Evolutionary conservation across 2,797 vertebrate genomes (phyloP), one percentile per base, ranked within the genome.

Genomic region (Cossypha niveicapilla): DNA sequence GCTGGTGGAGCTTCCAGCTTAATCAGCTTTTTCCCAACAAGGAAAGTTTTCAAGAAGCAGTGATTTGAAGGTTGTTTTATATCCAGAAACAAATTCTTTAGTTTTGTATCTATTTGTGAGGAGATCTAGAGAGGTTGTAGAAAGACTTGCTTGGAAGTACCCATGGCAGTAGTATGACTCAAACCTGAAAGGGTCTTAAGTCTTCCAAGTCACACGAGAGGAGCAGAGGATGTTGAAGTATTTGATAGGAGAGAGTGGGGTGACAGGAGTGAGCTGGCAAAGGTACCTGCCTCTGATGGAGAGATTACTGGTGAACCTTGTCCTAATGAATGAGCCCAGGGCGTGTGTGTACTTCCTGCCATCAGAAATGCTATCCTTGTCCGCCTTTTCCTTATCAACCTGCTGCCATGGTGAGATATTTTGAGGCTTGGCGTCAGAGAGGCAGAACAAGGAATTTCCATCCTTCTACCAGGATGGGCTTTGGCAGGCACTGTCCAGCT

Each of bases 391-490:
- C 34, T 88, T 7, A 1, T 91, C 18, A 23, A 21, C 5, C 23
- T 0, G 0, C 50, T 68, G 61, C 34, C 24, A 18, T 45, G 37
- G 16, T 1, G 3, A 67, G 30, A 11, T 41, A 21, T 48, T 67
- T 53, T 0, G 1, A 50, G 18, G 12, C n/a, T 62, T 50, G 53
- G 13, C 2, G 1, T 78, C 23, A 47, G 61, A 35, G 62, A 22
- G 34, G 28, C 47, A 81, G 74, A 70, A 57, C 9, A 22, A 62
- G 34, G 45, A 60, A 53, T 35, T 82, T 82, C 48, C 9, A 5
- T 62, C 56, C 18, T 14, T 62, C 35, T 3, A 3, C 18, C 0
- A 1, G 54, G 35, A n/a, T 0, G 1, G 30, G 27, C 3, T 79
- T 77, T 3, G 2, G 24, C 41, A 41, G 41, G 37, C 0, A 45